Conservation (phyloP, 2,888 invertebrate species). For the Drosophila limbata region DNA sequence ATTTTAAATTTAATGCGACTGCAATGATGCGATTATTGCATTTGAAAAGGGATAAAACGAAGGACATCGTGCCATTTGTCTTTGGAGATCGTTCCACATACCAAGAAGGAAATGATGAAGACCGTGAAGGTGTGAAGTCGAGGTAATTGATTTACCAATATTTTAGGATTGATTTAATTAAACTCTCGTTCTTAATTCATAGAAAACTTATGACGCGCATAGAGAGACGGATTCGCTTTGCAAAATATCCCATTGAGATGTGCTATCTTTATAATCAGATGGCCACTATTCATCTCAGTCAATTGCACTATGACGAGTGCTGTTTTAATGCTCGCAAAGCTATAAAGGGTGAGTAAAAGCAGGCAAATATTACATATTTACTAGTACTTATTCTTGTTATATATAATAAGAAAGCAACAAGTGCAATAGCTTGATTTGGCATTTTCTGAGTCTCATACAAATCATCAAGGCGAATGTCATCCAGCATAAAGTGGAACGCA, state of each 20-base stretch:
- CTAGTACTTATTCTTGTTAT: background rate
- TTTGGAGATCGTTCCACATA: constrained; percentile 83
- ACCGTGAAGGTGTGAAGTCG: constrained; percentile 24
- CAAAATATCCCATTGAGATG: constrained; percentile 79
- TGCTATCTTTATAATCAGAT: constrained; percentile 79
- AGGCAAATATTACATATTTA: too few species aligned
- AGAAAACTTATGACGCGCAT: constrained; percentile 66
- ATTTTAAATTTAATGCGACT: constrained; percentile 8
- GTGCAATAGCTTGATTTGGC: constrained; percentile 77
- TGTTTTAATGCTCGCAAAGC: constrained; percentile 72
- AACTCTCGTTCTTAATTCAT: background rate
- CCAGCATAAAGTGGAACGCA: constrained; percentile 80
- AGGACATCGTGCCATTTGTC: constrained; percentile 71
- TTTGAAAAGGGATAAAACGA: constrained; percentile 70
- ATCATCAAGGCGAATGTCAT: constrained; percentile 77
- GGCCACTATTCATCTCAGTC: constrained; percentile 67
- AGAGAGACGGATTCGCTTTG: constrained; percentile 79
- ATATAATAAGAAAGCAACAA: constrained; percentile 55
- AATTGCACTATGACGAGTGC: constrained; percentile 79
- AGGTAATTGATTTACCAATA: constrained; percentile 28
- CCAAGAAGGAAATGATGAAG: constrained; percentile 72
- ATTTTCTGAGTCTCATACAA: constrained; percentile 72
- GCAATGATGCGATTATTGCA: constrained; percentile 60
- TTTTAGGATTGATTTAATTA: background rate
- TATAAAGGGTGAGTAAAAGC: constrained; percentile 46